A percentile compares a stretch with the other conserved stretches of the same genome.
Evolutionary conservation across 2,888 invertebrate genomes (phyloP).

Genomic region (Drosophila colorata): DNA sequence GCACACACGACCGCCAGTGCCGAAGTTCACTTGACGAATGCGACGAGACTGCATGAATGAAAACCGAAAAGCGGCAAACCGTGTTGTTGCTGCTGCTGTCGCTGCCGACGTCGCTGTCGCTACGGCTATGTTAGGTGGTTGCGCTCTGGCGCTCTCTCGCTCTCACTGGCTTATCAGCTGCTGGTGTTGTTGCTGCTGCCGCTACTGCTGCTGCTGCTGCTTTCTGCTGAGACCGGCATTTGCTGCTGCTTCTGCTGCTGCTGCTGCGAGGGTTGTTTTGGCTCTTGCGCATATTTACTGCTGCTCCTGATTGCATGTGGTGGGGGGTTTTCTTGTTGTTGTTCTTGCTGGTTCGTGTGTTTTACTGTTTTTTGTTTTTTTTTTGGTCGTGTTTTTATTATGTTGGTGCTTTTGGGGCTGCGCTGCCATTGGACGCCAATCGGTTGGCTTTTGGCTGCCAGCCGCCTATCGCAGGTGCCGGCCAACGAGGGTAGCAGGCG

Average conservation of each 20-base stretch:
- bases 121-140: slow-evolving; percentile 54
- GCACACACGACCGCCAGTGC: slow-evolving; percentile 81
- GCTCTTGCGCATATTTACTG: slow-evolving; percentile 68
- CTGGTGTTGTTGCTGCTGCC: slow-evolving; percentile 34
- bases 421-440: slow-evolving; percentile 64
- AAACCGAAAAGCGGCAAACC: slow-evolving; percentile 50
- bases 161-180: slow-evolving; percentile 57
- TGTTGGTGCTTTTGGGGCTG: slow-evolving; percentile 55
- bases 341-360: not conserved
- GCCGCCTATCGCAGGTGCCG: slow-evolving; percentile 80
- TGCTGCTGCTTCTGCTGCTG: slow-evolving; percentile 32
- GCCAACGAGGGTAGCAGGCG: slow-evolving; percentile 61
- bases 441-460: slow-evolving; percentile 47
- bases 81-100: slow-evolving; percentile 26
- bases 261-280: slow-evolving; percentile 65
- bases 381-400: slow-evolving; percentile 1
- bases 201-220: slow-evolving; percentile 22
- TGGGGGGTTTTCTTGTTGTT: slow-evolving; percentile 48
- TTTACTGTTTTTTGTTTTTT: slow-evolving; percentile 11
- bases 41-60: slow-evolving; percentile 66
- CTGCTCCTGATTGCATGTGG: slow-evolving; percentile 17
- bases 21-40: slow-evolving; percentile 81
- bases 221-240: slow-evolving; percentile 65
- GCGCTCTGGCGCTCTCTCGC: slow-evolving; percentile 50
- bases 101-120: slow-evolving; percentile 16